Evolutionary conservation across 2,797 vertebrate species (phyloP), one percentile per base, ranked within the genome.

Genomic region (Masticophis lateralis): DNA sequence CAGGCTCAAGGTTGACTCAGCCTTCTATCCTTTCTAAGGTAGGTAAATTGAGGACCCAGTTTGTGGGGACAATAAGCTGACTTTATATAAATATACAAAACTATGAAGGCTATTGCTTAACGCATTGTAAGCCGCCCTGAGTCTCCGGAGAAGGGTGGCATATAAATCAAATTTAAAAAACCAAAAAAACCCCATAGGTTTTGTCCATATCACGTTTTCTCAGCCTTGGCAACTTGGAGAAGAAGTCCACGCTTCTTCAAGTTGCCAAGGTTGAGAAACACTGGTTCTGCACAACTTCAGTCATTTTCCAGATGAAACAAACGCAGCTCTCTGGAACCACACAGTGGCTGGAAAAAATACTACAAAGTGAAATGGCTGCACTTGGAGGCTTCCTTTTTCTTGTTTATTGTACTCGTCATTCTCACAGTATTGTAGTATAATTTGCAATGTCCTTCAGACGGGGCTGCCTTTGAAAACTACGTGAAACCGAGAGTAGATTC

Each of bases 281-380:
- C 37, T 25, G 37, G 20, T 47, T 11, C 74, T 57, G 5, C 60
- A 1, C 4, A 83, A 22, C 55, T 27, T 4, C 43, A 61, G 93
- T 59, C 69, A 27, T 2, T 79, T 90, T 90, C 53, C 69, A 63
- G 88, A 89, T 69, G 56, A 32, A 90, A 69, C 88, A 57, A 94
- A 61, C 87, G 87, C 89, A 0, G 0, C 22, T 93, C 91, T 92
- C 92, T 92, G 5, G 47, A 1, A 74, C 92, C 92, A 89, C 92
- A 92, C 18, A 57, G 92, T 89, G 94, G 92, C 91, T 61, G 86
- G 47, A 10, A 47, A 22, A 37, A 56, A 87, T 86, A 94, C 74
- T 89, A 55, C n/a, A 56, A 63, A 74, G 9, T 25, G 86, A 57
- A 55, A 9, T 4, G 37, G 0, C 11, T 5, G 86, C 16, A 87